phyloP scores from a whole-genome alignment of 2,797 vertebrate genomes.

The Paratrypauchen microcephalus region DNA sequence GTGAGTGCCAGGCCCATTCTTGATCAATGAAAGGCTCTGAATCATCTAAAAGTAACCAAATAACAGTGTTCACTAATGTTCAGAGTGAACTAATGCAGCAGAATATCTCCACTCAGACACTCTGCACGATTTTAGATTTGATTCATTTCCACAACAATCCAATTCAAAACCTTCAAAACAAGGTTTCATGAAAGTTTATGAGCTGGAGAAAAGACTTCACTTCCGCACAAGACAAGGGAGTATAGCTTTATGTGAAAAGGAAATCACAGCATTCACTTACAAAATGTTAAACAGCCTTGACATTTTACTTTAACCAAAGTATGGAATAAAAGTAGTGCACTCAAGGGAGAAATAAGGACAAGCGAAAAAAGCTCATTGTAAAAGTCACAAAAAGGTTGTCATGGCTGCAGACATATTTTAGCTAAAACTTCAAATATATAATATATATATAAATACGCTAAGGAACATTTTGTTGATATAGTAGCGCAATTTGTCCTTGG shows the following conservation, averaged over 20 bases:
- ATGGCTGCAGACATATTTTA: background rate
- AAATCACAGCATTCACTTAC: background rate
- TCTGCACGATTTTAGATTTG: slow-evolving; percentile 45
- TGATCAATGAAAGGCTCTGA: slow-evolving; percentile 57
- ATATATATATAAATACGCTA: no score
- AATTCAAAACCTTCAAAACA: slow-evolving; percentile 47
- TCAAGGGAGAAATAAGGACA: background rate
- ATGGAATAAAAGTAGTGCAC: background rate
- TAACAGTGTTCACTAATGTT: slow-evolving; percentile 49
- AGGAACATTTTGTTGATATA: background rate
- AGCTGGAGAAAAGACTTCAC: slow-evolving; percentile 28
- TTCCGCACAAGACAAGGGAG: slow-evolving; percentile 7
- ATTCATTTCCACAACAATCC: slow-evolving; percentile 59
- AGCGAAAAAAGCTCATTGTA: background rate
- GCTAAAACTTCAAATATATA: background rate
- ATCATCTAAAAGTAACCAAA: slow-evolving; percentile 63
- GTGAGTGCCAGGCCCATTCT: slow-evolving; percentile 51
- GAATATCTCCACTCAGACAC: slow-evolving; percentile 45
- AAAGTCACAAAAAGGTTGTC: background rate
- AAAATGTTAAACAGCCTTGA: background rate
- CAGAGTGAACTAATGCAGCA: slow-evolving; percentile 67
- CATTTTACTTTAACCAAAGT: background rate
- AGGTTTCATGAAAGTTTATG: slow-evolving; percentile 35
- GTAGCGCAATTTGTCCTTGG: background rate
- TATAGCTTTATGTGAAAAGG: background rate